Conservation (phyloP, 1,140 invertebrate species). For the Centruroides vittatus region DNA sequence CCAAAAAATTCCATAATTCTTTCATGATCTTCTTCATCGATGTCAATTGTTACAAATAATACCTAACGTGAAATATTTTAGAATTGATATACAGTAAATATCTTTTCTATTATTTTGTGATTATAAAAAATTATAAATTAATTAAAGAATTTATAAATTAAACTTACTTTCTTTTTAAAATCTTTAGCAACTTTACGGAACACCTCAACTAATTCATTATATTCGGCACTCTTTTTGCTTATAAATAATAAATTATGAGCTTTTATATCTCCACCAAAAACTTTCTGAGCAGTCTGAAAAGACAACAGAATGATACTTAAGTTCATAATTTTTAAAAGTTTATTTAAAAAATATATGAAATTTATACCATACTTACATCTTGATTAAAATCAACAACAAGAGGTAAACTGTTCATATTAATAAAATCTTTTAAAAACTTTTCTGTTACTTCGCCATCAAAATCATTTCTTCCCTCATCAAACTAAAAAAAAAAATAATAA, state of each 20-base stretch:
- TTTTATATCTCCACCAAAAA: conserved; percentile 95
- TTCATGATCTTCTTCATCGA: conserved; percentile 84
- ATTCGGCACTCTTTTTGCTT: conserved; percentile 63
- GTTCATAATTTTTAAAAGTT: background rate
- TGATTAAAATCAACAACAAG: conserved; percentile 94
- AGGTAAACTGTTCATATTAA: conserved; percentile 68
- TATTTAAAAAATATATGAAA: background rate
- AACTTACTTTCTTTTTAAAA: conserved; percentile 55
- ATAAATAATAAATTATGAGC: conserved; percentile 87
- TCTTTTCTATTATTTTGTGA: too few relatives aligned
- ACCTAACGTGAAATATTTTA: conserved; percentile 24
- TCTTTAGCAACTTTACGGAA: conserved; percentile 64
- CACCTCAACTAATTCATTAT: conserved; percentile 56
- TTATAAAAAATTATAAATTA: too few relatives aligned
- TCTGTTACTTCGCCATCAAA: conserved; percentile 53
- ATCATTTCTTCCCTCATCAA: conserved; percentile 75
- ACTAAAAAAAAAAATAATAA: conserved; percentile 32
- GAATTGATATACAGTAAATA: too few relatives aligned
- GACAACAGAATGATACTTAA: background rate
- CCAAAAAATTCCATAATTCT: conserved; percentile 98
- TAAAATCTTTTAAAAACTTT: conserved; percentile 61
- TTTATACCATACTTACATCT: conserved; percentile 32
- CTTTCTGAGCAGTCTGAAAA: conserved; percentile 55
- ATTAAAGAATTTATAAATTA: too few relatives aligned
- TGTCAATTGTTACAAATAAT: conserved; percentile 86